These are phyloP conservation scores for Nyctalus aviator DNA, from an alignment of 2,797 vertebrate species.

Conservation along the genomic window DNA sequence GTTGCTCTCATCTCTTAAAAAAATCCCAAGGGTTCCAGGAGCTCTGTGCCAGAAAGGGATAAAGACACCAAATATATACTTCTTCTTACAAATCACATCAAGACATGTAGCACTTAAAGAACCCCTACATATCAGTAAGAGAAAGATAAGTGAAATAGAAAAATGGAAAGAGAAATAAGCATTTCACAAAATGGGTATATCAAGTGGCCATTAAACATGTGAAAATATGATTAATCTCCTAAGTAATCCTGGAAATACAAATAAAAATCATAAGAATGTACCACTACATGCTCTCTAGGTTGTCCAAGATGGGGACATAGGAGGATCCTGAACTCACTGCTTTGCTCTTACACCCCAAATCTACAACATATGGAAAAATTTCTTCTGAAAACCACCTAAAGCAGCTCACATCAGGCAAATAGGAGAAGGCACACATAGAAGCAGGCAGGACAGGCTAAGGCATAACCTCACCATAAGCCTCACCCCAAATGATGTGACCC, in stretches of 20 bases:
- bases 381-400: background rate
- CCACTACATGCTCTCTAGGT: background rate
- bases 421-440: background rate
- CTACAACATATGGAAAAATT: background rate
- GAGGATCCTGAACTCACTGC: background rate
- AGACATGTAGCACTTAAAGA: background rate
- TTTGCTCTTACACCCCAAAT: background rate
- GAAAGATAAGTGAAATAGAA: background rate
- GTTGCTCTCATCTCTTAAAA: background rate
- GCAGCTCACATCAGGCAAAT: background rate
- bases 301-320: background rate
- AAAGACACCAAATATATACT: background rate
- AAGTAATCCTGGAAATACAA: background rate
- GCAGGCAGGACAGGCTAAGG: background rate
- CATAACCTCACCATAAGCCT: background rate
- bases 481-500: background rate
- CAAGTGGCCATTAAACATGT: background rate
- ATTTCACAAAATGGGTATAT: background rate
- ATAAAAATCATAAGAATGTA: background rate
- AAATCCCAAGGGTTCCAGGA: background rate
- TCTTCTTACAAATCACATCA: background rate
- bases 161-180: slow-evolving; percentile 37
- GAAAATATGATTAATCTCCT: background rate
- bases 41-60: background rate
- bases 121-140: background rate